These are phyloP conservation scores for Lacerta agilis DNA, from an alignment of 2,797 vertebrate genomes.

Conservation along the genomic window DNA sequence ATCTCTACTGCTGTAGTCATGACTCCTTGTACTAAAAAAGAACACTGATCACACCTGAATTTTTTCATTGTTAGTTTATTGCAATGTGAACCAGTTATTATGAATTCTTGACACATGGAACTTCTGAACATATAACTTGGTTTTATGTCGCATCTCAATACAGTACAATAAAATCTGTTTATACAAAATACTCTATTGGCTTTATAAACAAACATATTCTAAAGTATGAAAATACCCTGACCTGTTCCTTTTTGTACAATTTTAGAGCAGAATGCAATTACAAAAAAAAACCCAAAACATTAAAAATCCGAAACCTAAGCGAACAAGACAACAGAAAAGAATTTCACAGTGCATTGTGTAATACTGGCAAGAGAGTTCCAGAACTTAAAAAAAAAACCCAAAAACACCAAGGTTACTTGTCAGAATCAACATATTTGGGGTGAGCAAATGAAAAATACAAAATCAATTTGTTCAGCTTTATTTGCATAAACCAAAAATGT, in stretches of 20 bases:
- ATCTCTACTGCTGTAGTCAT: background rate
- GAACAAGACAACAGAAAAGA: constrained; percentile 31
- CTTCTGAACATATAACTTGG: constrained; percentile 15
- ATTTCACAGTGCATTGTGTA: constrained; percentile 29
- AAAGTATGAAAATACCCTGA: constrained; percentile 5
- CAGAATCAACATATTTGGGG: background rate
- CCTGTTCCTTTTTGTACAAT: constrained; percentile 5
- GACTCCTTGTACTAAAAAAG: background rate
- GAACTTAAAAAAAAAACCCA: background rate
- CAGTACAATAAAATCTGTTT: constrained; percentile 24
- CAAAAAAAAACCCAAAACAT: background rate
- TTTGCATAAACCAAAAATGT: background rate
- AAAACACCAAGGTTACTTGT: background rate
- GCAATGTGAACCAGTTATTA: background rate
- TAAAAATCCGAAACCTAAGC: constrained; percentile 1
- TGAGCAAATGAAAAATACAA: background rate
- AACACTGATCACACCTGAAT: background rate
- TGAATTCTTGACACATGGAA: constrained; percentile 1
- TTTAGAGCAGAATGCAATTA: background rate
- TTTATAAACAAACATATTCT: constrained; percentile 28
- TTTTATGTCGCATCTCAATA: constrained; percentile 31
- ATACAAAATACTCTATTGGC: constrained; percentile 27
- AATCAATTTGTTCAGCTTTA: background rate
- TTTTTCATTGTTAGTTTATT: constrained; percentile 34
- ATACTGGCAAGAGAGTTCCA: constrained; percentile 28